These are phyloP conservation scores for Telenomus remus DNA, from an alignment of 1,140 invertebrate genomes.

Conservation along the genomic window DNA sequence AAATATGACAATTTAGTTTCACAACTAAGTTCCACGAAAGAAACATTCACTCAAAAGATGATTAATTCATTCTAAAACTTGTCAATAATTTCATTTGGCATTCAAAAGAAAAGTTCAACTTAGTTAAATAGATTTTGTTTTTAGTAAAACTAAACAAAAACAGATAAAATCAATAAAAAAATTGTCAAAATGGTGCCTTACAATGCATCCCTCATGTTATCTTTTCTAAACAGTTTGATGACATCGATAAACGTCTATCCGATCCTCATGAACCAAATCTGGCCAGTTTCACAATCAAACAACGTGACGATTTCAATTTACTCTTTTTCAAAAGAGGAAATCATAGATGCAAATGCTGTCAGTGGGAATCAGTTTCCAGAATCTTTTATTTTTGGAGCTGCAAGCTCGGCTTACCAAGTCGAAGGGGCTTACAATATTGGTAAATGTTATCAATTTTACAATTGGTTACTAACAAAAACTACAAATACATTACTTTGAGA, in stretches of 20 bases:
- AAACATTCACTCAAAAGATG: too few species aligned
- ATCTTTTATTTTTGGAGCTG: slow-evolving; percentile 21
- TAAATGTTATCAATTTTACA: background rate
- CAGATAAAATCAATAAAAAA: background rate
- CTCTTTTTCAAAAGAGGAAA: slow-evolving; percentile 21
- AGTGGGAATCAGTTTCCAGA: slow-evolving; percentile 28
- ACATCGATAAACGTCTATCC: slow-evolving; percentile 20
- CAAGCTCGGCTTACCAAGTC: slow-evolving; percentile 29
- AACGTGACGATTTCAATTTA: slow-evolving; percentile 13
- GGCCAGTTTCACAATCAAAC: background rate
- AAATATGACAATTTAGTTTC: too few species aligned
- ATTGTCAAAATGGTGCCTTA: slow-evolving; percentile 4
- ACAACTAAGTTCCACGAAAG: too few species aligned
- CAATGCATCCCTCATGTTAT: background rate
- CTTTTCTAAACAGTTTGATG: slow-evolving; percentile 11
- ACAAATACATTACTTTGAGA: too few species aligned
- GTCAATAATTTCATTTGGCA: too few species aligned
- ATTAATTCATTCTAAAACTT: too few species aligned
- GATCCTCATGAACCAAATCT: slow-evolving; percentile 3
- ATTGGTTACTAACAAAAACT: too few species aligned
- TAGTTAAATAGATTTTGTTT: background rate
- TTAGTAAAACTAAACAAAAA: background rate
- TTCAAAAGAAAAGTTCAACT: too few species aligned
- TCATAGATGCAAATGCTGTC: slow-evolving; percentile 6
- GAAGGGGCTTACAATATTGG: slow-evolving; percentile 23